Evolutionary conservation across 2,888 invertebrate species (phyloP), one percentile per base, ranked within the genome.

Genomic region (Mythimna albipuncta): DNA sequence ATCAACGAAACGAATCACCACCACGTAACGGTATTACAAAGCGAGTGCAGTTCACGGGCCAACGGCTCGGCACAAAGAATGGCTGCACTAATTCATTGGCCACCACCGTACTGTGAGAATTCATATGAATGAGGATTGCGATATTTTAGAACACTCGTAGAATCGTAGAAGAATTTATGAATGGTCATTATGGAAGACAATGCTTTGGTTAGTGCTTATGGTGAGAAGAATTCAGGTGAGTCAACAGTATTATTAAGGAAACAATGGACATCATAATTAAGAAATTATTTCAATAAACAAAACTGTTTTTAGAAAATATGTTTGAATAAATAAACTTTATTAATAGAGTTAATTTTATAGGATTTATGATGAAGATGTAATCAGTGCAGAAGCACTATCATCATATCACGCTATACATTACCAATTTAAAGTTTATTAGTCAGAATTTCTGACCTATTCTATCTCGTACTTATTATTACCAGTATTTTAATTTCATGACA

Each of bases 11-110:
- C 77, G 79, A 73, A 80, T 73, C 83, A 64, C 66, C 83, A 64
- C 66, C 70, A 75, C 71, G 83, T 89, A 91, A 89, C 90, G 88
- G 91, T 85, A 90, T 78, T 73, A 86, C 85, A 86, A 86, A 86
- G 85, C 86, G 84, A 85, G 82, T 90, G 89, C 91, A 89, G 74
- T 89, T 90, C 87, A 90, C 90, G 89, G 90, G 80, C 88, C 92
- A 91, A 84, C 87, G 91, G 79, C 71, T 88, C 69, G 80, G 77
- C 84, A 89, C 87, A 90, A 86, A 85, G 85, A 79, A 61, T 75
- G 64, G 79, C 82, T 88, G 88, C 86, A 87, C 86, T 85, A 84
- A 87, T 87, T 85, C 85, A 83, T 84, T 83, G 80, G 79, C 71
- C 80, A 52, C 70, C 63, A 70, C 69, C 75, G 71, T 77, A 69